Evolutionary conservation across 2,888 invertebrate species (phyloP).

Genomic region (Dryobotodes eremita): DNA sequence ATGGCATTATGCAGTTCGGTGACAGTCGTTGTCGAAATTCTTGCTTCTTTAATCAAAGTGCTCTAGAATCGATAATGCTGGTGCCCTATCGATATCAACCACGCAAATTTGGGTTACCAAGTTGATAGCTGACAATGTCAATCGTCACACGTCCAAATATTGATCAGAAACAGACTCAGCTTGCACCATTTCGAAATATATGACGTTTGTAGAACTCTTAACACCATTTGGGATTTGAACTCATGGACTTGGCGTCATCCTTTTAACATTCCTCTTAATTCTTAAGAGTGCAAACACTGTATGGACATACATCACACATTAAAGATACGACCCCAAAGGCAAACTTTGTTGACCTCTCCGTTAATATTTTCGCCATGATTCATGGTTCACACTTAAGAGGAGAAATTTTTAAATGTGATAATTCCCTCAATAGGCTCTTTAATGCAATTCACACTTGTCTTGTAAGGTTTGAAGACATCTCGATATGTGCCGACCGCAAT

Average conservation of each 20-base stretch:
- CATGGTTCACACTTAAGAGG: constrained; percentile 52
- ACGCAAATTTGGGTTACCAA: not conserved
- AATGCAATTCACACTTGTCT: constrained; percentile 59
- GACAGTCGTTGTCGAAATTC: not conserved
- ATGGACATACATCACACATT: constrained; percentile 9
- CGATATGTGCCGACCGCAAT: constrained; percentile 54
- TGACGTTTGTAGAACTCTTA: not conserved
- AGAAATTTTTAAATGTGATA: constrained; percentile 47
- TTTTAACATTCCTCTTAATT: constrained; percentile 15
- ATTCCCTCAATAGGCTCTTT: constrained; percentile 34
- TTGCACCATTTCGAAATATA: not conserved
- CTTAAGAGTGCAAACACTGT: constrained; percentile 4
- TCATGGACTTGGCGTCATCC: not conserved
- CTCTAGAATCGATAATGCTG: not conserved
- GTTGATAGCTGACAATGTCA: not conserved
- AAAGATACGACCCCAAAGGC: constrained; percentile 13
- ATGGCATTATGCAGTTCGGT: not conserved
- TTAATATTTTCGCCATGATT: constrained; percentile 55
- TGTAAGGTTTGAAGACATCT: constrained; percentile 40
- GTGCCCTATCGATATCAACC: not conserved
- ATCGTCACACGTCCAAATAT: not conserved
- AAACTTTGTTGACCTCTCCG: constrained; percentile 40
- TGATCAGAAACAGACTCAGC: not conserved
- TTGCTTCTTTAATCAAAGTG: not conserved
- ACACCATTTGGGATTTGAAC: not conserved